Conservation (phyloP, 2,888 invertebrate genomes). For the Erebia palarica region DNA sequence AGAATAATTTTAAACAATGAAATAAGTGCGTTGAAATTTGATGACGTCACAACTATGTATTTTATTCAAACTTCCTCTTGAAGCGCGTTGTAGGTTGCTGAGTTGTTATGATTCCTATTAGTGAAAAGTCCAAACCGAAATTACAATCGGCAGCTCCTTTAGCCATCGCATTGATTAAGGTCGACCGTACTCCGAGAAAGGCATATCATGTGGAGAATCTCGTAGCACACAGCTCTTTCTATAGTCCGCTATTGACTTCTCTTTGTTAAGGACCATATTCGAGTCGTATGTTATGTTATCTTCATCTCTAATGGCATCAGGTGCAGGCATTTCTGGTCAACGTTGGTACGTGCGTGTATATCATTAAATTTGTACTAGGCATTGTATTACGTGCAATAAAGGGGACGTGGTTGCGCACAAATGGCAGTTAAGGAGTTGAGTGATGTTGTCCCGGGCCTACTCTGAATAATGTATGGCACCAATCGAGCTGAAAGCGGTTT, state of each 20-base stretch:
- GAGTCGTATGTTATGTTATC: background rate
- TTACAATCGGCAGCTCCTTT: too few species aligned
- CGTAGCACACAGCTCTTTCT: background rate
- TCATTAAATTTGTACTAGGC: conserved; percentile 1
- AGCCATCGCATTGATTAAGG: too few species aligned
- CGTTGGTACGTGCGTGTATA: background rate
- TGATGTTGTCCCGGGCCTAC: conserved; percentile 34
- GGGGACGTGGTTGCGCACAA: conserved; percentile 20
- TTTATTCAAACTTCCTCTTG: too few species aligned
- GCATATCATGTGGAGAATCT: background rate
- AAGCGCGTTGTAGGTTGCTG: too few species aligned
- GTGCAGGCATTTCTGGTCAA: conserved; percentile 3
- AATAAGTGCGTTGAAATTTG: too few species aligned
- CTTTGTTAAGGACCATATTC: background rate
- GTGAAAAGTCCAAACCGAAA: too few species aligned
- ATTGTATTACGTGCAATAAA: conserved; percentile 15
- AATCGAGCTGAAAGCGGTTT: conserved; percentile 57
- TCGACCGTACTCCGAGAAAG: too few species aligned
- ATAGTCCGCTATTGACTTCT: background rate
- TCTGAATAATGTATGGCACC: conserved; percentile 59
- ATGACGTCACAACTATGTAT: too few species aligned
- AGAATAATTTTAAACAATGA: too few species aligned
- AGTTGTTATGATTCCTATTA: too few species aligned
- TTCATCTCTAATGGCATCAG: background rate
- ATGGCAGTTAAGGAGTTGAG: conserved; percentile 21